phyloP scores from a whole-genome alignment of 2,113 vertebrate species.

The Malurus melanocephalus region DNA sequence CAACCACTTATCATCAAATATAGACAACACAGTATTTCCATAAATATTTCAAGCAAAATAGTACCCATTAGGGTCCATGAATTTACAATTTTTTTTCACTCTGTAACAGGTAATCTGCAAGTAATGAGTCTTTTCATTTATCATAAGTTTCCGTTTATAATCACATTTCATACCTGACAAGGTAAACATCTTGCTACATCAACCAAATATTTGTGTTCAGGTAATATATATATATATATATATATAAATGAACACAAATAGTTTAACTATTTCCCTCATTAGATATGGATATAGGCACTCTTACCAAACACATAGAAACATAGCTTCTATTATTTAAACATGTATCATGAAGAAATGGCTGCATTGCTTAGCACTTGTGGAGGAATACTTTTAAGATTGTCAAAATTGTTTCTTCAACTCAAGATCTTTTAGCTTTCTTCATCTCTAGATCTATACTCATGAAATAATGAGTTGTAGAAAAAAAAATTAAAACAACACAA shows the following conservation, averaged over 20 bases:
- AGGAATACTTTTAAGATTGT: neutral
- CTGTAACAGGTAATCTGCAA: constrained; percentile 1
- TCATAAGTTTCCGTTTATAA: neutral
- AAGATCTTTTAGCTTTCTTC: neutral
- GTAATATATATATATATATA: neutral
- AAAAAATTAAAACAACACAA: neutral
- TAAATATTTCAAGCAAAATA: constrained; percentile 53
- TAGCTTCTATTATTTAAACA: neutral
- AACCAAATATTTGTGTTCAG: neutral
- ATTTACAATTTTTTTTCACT: constrained; percentile 34
- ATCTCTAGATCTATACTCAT: neutral
- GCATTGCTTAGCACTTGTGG: neutral
- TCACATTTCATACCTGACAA: constrained; percentile 45
- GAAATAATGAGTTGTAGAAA: neutral
- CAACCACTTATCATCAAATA: constrained; percentile 48
- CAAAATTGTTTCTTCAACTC: neutral
- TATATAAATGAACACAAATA: neutral
- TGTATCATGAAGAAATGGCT: neutral
- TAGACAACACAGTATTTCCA: constrained; percentile 49
- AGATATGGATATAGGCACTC: neutral
- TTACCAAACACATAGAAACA: neutral
- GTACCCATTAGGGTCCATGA: constrained; percentile 13
- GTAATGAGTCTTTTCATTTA: constrained; percentile 37
- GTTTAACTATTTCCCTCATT: neutral
- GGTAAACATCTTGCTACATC: constrained; percentile 6